These are phyloP conservation scores for Pachypeltis micranthus DNA, from an alignment of 1,140 invertebrate genomes.

Conservation along the genomic window DNA sequence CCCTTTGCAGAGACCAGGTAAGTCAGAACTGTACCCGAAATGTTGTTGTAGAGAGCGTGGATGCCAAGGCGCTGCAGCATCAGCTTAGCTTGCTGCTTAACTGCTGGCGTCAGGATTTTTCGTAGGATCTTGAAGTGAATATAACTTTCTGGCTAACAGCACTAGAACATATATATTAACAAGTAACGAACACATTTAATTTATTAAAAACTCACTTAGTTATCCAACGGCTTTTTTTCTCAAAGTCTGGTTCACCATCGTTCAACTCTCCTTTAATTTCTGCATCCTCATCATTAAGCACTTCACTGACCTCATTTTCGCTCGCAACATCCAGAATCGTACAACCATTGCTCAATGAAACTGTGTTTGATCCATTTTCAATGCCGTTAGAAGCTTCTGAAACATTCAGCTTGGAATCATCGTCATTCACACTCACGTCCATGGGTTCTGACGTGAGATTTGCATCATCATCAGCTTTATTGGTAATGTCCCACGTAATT, in stretches of 20 bases:
- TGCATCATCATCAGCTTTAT: slow-evolving; percentile 22
- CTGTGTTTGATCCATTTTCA: not conserved
- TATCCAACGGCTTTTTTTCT: slow-evolving; percentile 12
- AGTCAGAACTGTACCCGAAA: too few species aligned
- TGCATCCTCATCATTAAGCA: slow-evolving; percentile 28
- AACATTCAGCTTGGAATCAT: not conserved
- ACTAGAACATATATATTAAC: too few species aligned
- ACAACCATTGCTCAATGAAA: too few species aligned
- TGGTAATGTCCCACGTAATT: slow-evolving; percentile 38
- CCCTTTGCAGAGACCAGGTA: too few species aligned
- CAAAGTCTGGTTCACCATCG: slow-evolving; percentile 22
- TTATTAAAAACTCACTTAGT: slow-evolving; percentile 18
- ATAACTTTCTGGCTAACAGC: too few species aligned
- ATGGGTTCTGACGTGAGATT: not conserved
- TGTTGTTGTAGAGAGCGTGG: too few species aligned
- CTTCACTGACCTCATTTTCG: slow-evolving; percentile 14
- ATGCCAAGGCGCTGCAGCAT: too few species aligned
- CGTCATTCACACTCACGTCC: not conserved
- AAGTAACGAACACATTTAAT: too few species aligned
- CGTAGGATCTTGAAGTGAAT: too few species aligned
- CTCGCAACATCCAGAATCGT: slow-evolving; percentile 16
- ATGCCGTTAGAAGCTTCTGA: not conserved
- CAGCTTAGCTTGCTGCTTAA: too few species aligned
- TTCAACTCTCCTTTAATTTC: slow-evolving; percentile 32
- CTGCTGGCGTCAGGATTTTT: too few species aligned